Percentiles rank a stretch among this genome's conserved stretches.
These are phyloP conservation scores for Eidolon dupreanum DNA, from an alignment of 2,797 vertebrate species.

Conservation along the genomic window DNA sequence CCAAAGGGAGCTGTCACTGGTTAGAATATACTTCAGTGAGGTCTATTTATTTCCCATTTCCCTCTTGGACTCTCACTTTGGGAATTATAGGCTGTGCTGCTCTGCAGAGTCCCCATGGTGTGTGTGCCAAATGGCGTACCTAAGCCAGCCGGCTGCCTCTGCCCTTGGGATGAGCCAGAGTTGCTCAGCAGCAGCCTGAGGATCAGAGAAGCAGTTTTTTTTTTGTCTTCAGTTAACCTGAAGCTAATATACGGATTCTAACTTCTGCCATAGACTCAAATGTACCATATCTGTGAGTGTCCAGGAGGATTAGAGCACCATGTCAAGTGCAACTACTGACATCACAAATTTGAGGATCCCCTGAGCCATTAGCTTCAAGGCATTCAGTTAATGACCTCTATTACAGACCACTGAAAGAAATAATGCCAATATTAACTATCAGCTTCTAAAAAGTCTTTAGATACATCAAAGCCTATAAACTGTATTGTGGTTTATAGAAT, in stretches of 20 bases:
- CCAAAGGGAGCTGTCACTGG: conserved; percentile 49
- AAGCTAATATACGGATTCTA: not conserved
- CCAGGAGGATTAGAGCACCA: not conserved
- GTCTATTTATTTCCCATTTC: conserved; percentile 69
- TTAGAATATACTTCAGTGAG: conserved; percentile 37
- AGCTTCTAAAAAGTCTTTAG: not conserved
- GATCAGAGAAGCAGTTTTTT: not conserved
- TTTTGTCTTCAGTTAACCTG: not conserved
- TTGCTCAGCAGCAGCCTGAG: conserved; percentile 77
- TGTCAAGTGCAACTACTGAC: not conserved
- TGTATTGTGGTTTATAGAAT: not conserved
- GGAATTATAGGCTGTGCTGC: conserved; percentile 35
- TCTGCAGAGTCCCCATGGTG: not conserved
- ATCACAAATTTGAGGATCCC: not conserved
- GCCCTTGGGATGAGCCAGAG: conserved; percentile 54
- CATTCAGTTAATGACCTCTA: not conserved
- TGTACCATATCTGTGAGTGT: not conserved
- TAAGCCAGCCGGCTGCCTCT: not conserved
- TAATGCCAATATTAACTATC: not conserved
- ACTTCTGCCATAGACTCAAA: not conserved
- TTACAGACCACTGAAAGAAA: not conserved
- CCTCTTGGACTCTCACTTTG: conserved; percentile 50
- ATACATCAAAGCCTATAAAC: not conserved
- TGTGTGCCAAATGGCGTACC: not conserved
- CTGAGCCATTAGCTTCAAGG: not conserved